Evolutionary conservation across 1,140 invertebrate genomes (phyloP).

Genomic region (Meloidogyne floridensis): DNA sequence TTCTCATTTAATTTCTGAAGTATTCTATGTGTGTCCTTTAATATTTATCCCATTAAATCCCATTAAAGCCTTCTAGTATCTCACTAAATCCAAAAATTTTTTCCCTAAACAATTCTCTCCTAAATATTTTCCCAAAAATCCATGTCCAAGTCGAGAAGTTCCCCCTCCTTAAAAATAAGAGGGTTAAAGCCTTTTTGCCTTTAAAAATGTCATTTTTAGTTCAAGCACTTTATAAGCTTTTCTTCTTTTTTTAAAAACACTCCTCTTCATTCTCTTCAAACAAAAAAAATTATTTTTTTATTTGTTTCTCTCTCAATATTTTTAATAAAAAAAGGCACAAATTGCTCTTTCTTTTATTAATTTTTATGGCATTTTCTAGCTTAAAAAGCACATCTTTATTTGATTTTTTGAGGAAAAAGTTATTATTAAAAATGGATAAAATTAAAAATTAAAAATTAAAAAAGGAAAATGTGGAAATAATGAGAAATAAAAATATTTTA

Average conservation of each 20-base stretch:
- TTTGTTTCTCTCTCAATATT: background rate
- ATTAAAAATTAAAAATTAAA: too few species aligned
- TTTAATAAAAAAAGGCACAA: slow-evolving; percentile 11
- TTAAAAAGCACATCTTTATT: too few species aligned
- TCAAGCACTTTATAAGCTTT: slow-evolving; percentile 3
- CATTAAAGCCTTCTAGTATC: too few species aligned
- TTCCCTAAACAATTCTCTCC: background rate
- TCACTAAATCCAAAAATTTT: too few species aligned
- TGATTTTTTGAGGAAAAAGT: too few species aligned
- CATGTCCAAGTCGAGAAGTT: background rate
- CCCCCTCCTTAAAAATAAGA: background rate
- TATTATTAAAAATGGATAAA: too few species aligned
- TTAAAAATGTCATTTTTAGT: slow-evolving; percentile 1
- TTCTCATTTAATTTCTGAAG: too few species aligned
- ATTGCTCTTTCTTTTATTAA: slow-evolving; percentile 15
- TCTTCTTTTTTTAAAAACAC: background rate
- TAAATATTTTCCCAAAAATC: background rate
- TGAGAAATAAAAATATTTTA: background rate
- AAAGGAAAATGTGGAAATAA: slow-evolving; percentile 5
- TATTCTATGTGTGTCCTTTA: too few species aligned
- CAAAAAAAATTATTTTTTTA: background rate
- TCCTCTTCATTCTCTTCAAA: background rate
- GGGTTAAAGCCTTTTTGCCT: background rate
- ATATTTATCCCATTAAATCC: too few species aligned
- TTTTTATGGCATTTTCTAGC: background rate